phyloP scores from a whole-genome alignment of 2,113 vertebrate species.

The Neofelis nebulosa region DNA sequence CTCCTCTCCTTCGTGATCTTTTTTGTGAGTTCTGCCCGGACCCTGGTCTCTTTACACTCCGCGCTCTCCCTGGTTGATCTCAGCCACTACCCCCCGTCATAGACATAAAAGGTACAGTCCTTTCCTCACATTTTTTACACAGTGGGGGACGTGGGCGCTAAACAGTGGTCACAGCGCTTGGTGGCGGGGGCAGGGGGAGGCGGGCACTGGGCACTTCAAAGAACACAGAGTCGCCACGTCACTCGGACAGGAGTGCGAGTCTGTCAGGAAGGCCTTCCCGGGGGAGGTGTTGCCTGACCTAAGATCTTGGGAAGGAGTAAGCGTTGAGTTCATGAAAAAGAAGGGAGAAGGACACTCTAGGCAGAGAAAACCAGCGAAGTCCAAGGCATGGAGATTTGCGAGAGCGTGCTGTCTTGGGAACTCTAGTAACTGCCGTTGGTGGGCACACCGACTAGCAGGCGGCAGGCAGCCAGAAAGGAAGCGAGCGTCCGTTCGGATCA shows the following conservation, averaged over 20 bases:
- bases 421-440: no score
- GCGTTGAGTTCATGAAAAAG: not conserved
- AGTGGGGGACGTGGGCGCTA: not conserved
- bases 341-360: not conserved
- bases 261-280: not conserved
- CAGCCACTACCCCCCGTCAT: not conserved
- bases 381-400: not conserved
- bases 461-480: not conserved
- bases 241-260: no score
- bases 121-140: not conserved
- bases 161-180: not conserved
- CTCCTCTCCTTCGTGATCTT: not conserved
- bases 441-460: no score
- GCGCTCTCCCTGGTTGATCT: not conserved
- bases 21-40: not conserved
- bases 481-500: not conserved
- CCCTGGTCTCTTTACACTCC: not conserved
- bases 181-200: not conserved
- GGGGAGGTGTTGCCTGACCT: not conserved
- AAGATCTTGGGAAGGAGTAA: not conserved
- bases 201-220: rapidly evolving
- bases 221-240: rapidly evolving
- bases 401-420: not conserved
- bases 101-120: not conserved
- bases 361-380: not conserved